Evolutionary conservation across 92 coral and sea anemone species (phyloP).

Genomic region (Nematostella vectensis): DNA sequence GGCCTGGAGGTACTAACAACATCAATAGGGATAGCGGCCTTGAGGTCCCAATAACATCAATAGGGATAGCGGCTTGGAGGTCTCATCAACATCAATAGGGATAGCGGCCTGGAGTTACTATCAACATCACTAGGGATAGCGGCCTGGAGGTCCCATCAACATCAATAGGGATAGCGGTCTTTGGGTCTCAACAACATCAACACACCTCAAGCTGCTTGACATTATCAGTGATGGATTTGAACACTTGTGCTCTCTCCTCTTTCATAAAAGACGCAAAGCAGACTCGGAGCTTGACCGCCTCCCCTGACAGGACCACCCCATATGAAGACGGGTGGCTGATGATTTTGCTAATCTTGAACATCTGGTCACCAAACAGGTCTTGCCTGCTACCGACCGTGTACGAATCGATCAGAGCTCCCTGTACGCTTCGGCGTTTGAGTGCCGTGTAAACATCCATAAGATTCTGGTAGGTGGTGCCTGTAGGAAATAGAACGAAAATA

Average conservation of each 20-base stretch:
- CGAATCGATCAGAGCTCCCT: constrained; percentile 67
- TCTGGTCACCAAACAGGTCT: constrained; percentile 56
- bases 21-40: too few species aligned
- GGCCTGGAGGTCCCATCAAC: too few species aligned
- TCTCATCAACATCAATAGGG: too few species aligned
- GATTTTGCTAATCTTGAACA: constrained; percentile 42
- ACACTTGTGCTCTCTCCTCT: constrained; percentile 63
- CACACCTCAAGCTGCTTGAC: constrained; percentile 56
- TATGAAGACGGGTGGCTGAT: constrained; percentile 52
- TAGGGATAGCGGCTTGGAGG: too few species aligned
- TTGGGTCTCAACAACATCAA: background rate
- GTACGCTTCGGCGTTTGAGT: constrained; percentile 51
- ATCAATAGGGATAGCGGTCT: too few species aligned
- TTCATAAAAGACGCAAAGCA: constrained; percentile 61
- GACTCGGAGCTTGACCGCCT: constrained; percentile 57
- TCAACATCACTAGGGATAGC: too few species aligned
- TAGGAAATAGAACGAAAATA: background rate
- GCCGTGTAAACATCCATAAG: constrained; percentile 56
- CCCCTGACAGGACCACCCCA: constrained; percentile 84
- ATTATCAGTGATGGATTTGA: constrained; percentile 46
- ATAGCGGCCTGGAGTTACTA: too few species aligned
- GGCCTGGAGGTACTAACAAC: too few species aligned
- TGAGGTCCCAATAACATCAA: too few species aligned
- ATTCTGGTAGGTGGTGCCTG: constrained; percentile 48
- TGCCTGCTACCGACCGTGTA: constrained; percentile 67